Evolutionary conservation across 2,113 vertebrate genomes (phyloP).

Genomic region (Beaufortia kweichowensis): DNA sequence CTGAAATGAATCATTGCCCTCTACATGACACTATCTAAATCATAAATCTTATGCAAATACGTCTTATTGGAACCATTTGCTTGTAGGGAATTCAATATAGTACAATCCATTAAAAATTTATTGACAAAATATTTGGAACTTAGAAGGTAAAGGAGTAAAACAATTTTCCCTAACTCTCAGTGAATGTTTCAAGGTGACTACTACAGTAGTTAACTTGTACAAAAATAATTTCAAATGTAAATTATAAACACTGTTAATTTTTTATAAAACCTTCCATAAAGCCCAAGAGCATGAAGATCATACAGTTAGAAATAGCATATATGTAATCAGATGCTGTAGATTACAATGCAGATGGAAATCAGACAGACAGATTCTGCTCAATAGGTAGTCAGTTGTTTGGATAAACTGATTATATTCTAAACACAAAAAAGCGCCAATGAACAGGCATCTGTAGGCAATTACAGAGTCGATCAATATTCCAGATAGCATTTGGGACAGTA

Average conservation of each 20-base stretch:
- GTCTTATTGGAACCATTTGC: not conserved
- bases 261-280: not conserved
- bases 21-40: slow-evolving; percentile 16
- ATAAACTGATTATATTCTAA: slow-evolving; percentile 58
- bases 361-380: not conserved
- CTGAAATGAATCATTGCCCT: slow-evolving; percentile 34
- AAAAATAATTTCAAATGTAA: not conserved
- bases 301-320: not conserved
- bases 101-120: not conserved
- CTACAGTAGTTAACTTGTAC: not conserved
- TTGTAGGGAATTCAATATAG: slow-evolving; percentile 11
- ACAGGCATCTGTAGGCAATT: slow-evolving; percentile 61
- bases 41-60: slow-evolving; percentile 24
- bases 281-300: not conserved
- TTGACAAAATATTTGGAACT: not conserved
- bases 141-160: not conserved
- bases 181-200: not conserved
- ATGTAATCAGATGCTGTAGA: not conserved
- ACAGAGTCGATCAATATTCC: slow-evolving; percentile 70
- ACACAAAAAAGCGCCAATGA: slow-evolving; percentile 53
- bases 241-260: not conserved
- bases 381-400: not conserved
- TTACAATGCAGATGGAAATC: not conserved
- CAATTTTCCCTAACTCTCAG: not conserved
- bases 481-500: slow-evolving; percentile 61